These are phyloP conservation scores for Xylocopa sonorina DNA, from an alignment of 1,140 invertebrate species.

Conservation along the genomic window DNA sequence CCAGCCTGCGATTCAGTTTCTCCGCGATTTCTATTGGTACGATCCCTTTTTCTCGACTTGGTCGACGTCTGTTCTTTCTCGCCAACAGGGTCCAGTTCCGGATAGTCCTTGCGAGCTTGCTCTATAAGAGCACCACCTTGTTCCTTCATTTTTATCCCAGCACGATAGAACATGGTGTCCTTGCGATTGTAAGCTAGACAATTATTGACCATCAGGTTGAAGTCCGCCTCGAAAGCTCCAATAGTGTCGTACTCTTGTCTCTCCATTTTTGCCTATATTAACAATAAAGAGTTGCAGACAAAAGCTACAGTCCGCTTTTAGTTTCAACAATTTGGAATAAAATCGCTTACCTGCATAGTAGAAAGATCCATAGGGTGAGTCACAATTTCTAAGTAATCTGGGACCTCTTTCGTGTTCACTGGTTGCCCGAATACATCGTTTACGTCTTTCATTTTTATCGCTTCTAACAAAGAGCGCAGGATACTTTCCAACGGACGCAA, in stretches of 20 bases:
- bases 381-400: constrained; percentile 96
- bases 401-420: constrained; percentile 94
- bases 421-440: constrained; percentile 96
- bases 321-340: constrained; percentile 4
- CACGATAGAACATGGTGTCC: constrained; percentile 93
- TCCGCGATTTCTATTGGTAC: constrained; percentile 71
- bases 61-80: constrained; percentile 57
- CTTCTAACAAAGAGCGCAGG: constrained; percentile 88
- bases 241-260: constrained; percentile 89
- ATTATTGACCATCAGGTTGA: constrained; percentile 96
- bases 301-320: not conserved
- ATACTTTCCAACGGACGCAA: constrained; percentile 91
- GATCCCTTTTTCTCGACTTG: constrained; percentile 73
- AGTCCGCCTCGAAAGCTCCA: constrained; percentile 93
- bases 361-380: constrained; percentile 97
- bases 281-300: constrained; percentile 5
- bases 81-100: constrained; percentile 84
- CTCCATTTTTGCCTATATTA: constrained; percentile 86
- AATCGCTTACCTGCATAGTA: constrained; percentile 89
- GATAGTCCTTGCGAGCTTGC: constrained; percentile 86
- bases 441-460: constrained; percentile 90
- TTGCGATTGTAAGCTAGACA: constrained; percentile 97
- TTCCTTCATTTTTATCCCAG: constrained; percentile 93
- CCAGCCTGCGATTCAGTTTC: constrained; percentile 71
- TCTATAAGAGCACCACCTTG: constrained; percentile 90